Evolutionary conservation across 2,113 vertebrate genomes (phyloP), one percentile per base, ranked within the genome.

Genomic region (Rhabdomys dilectus): DNA sequence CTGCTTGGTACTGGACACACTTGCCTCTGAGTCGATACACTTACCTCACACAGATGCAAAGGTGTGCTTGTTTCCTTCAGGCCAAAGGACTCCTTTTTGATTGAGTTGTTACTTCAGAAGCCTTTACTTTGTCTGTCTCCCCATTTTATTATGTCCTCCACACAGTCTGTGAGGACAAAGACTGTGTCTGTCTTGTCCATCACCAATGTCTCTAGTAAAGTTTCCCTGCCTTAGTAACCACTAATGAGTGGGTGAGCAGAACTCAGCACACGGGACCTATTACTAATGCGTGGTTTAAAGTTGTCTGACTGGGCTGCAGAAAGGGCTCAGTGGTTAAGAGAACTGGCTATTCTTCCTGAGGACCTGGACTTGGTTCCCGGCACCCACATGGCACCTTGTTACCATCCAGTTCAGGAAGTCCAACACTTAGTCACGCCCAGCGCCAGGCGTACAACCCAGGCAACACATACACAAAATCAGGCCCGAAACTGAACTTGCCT

Each of bases 51-150:
- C 24, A 70, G n/a, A 48, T n/a, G 36, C 31, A 68, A 29, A 45
- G 58, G 34, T n/a, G 53, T 5, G 42, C 56, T 78, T 51, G 9
- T 92, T 34, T 48, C 51, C 17, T 90, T 70, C 60, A 84, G 48
- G 45, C 42, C 77, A 58, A 45, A 82, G 62, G 48, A 81, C 70
- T 86, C 29, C 31, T 92, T 94, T 96, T 91, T 81, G 73, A 4
- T 87, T 42, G 73, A 97, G 24, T 86, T 96, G 73, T 77, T 89
- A 7, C 88, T 80, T 95, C 80, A 93, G 7, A 85, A 48, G 62
- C 91, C 62, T 88, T 64, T 82, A 92, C 80, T 94, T 85, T 93
- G n/a, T 8, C 84, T 84, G 51, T 85, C 48, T 92, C 58, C 73
- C 4, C 89, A 22, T 58, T 93, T 72, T 53, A 90, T 89, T 68